Conservation (phyloP, 2,888 invertebrate genomes). For the Dioctria rufipes region DNA sequence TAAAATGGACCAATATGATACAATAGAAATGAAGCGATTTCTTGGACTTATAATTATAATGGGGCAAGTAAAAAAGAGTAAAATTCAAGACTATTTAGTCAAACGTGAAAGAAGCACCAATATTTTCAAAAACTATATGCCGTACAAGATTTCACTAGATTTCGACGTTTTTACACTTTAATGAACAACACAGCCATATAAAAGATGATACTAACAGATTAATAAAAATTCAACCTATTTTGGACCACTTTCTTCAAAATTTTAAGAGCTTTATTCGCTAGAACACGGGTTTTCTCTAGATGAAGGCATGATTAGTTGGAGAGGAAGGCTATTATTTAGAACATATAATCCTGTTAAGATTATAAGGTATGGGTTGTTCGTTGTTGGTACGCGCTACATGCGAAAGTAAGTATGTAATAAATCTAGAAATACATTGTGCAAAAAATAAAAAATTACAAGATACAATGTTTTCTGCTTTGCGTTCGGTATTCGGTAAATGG, state of each 20-base stretch:
- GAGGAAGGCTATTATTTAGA: not conserved
- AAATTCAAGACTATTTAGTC: not conserved
- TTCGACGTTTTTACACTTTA: not conserved
- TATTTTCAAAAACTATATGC: no score
- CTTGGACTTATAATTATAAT: not conserved
- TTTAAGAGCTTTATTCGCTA: not conserved
- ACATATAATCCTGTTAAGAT: no score
- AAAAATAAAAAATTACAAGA: not conserved
- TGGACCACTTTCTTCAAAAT: not conserved
- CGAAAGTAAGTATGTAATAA: not conserved
- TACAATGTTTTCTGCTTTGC: not conserved
- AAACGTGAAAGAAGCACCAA: no score
- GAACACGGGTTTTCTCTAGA: not conserved
- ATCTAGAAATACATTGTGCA: no score
- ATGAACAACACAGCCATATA: not conserved
- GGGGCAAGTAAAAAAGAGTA: conserved; percentile 1
- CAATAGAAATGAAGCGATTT: conserved; percentile 15
- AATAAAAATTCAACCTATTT: not conserved
- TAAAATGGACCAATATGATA: no score
- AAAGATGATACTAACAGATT: not conserved
- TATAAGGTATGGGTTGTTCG: not conserved
- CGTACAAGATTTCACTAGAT: not conserved
- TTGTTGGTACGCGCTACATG: not conserved
- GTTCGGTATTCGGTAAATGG: not conserved
- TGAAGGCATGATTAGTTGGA: no score